Evolutionary conservation across 1,140 invertebrate species (phyloP).

Genomic region (Drosophila orosa): DNA sequence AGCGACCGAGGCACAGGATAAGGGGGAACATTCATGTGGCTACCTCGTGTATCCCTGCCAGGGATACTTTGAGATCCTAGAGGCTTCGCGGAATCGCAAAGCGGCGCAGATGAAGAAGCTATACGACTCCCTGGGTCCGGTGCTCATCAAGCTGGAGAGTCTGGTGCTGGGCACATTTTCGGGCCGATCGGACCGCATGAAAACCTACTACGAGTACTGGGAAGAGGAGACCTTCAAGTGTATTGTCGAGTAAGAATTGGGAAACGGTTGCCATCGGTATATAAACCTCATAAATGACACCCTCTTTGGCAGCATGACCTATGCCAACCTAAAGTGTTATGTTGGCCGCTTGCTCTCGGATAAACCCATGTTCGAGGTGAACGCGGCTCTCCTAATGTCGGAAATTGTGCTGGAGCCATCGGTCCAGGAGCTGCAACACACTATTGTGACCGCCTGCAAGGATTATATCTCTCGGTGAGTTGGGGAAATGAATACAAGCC

Average conservation of each 20-base stretch:
- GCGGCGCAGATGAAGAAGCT: constrained; percentile 88
- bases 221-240: constrained; percentile 88
- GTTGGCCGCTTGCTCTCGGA: constrained; percentile 86
- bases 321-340: constrained; percentile 90
- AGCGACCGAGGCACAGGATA: constrained; percentile 12
- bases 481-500: rapidly evolving
- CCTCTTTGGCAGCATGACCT: constrained; percentile 54
- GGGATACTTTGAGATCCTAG: constrained; percentile 85
- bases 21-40: constrained; percentile 56
- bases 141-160: constrained; percentile 93
- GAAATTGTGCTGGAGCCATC: constrained; percentile 91
- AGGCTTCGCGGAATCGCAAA: constrained; percentile 88
- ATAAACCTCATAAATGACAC: no score
- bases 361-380: constrained; percentile 90
- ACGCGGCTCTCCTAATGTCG: constrained; percentile 89
- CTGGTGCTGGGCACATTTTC: constrained; percentile 88
- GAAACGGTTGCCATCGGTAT: rapidly evolving
- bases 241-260: constrained; percentile 84
- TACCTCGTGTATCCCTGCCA: constrained; percentile 83
- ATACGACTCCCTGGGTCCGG: constrained; percentile 90
- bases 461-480: constrained; percentile 87
- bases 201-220: constrained; percentile 88
- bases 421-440: constrained; percentile 90
- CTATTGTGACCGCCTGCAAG: constrained; percentile 87
- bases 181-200: constrained; percentile 88